Percentiles rank a stretch among this genome's conserved stretches.
These are phyloP conservation scores for Gobio occitaniae DNA, from an alignment of 2,797 vertebrate species.

Conservation along the genomic window DNA sequence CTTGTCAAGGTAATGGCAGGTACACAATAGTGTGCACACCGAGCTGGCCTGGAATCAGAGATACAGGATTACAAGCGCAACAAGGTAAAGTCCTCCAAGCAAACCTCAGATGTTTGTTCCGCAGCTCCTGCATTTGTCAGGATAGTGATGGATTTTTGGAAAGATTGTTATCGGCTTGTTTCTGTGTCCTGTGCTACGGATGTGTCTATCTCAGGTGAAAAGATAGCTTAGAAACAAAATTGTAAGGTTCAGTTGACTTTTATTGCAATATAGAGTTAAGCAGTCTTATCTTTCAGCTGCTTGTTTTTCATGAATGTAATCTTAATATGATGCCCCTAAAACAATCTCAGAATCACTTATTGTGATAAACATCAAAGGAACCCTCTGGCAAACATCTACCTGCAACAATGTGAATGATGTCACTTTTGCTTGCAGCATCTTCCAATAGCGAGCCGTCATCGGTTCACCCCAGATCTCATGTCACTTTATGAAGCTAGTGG, in stretches of 20 bases:
- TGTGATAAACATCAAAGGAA: constrained; percentile 23
- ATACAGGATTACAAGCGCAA: constrained; percentile 48
- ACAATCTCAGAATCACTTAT: background rate
- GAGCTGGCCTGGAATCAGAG: constrained; percentile 24
- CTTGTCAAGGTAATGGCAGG: constrained; percentile 59
- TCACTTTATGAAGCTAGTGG: constrained; percentile 23
- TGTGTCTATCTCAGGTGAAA: background rate
- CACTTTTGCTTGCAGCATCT: constrained; percentile 27
- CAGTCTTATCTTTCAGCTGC: background rate
- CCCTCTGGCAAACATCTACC: constrained; percentile 14
- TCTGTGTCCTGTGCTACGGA: background rate
- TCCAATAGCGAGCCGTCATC: constrained; percentile 48
- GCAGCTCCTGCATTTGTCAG: constrained; percentile 31
- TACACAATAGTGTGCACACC: constrained; percentile 41
- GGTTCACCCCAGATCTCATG: constrained; percentile 46
- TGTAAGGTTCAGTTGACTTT: background rate
- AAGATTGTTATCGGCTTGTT: constrained; percentile 13
- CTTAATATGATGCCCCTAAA: background rate
- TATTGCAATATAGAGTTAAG: constrained; percentile 5
- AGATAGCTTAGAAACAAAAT: constrained; percentile 6
- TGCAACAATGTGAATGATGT: constrained; percentile 41
- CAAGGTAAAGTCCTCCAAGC: constrained; percentile 27
- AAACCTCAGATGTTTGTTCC: constrained; percentile 37
- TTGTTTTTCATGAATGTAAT: background rate
- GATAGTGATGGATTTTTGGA: constrained; percentile 13